Percentiles rank a stretch among this genome's conserved stretches.
Conservation (phyloP, 2,888 invertebrate species). For the Drosophila heteroneura region DNA sequence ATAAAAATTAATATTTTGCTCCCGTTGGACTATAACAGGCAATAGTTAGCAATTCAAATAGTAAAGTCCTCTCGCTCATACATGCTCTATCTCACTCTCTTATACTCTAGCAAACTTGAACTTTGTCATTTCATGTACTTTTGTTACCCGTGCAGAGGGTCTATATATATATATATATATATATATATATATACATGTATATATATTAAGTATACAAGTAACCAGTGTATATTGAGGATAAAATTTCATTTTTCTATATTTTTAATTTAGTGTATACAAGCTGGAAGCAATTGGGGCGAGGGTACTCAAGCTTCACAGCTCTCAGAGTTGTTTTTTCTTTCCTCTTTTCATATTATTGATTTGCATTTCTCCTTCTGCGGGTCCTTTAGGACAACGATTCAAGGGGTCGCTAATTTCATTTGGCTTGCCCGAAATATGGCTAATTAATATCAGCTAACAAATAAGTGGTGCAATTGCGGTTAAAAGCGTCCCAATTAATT, state of each 20-base stretch:
- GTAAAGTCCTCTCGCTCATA: neutral
- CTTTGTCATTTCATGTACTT: neutral
- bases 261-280: neutral
- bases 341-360: neutral
- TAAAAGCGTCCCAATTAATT: slow-evolving; percentile 44
- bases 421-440: slow-evolving; percentile 16
- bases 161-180: neutral
- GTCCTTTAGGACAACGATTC: neutral
- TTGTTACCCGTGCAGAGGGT: neutral
- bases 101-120: neutral
- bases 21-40: slow-evolving; percentile 49
- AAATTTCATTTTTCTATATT: too few species aligned
- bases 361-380: neutral
- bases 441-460: slow-evolving; percentile 54
- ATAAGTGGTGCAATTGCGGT: slow-evolving; percentile 42
- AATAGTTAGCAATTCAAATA: slow-evolving; percentile 37
- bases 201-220: neutral
- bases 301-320: neutral
- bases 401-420: slow-evolving; percentile 15
- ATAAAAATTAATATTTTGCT: slow-evolving; percentile 68
- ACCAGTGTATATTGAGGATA: neutral
- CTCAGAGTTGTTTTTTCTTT: neutral
- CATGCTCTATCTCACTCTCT: neutral
- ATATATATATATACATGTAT: rapidly evolving
- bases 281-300: neutral